Percentiles rank a stretch among this genome's conserved stretches.
Evolutionary conservation across 2,113 vertebrate species (phyloP).

Genomic region (Saguinus imperator): DNA sequence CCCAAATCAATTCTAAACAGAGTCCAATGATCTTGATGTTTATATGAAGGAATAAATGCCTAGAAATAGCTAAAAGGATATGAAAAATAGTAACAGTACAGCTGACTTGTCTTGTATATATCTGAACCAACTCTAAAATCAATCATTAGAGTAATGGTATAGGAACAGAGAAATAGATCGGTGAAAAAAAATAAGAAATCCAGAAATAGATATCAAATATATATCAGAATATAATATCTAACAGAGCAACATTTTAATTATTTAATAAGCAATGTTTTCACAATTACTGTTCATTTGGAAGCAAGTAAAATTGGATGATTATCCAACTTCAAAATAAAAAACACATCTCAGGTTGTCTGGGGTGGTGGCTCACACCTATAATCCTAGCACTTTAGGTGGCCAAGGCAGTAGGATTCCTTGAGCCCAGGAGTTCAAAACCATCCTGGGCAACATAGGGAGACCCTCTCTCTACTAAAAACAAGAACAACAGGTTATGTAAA

Average conservation of each 20-base stretch:
- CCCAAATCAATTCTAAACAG: background rate
- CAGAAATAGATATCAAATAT: background rate
- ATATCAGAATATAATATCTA: background rate
- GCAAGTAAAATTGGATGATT: constrained; percentile 1
- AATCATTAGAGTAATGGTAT: background rate
- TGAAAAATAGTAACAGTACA: background rate
- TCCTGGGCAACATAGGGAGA: too few species aligned
- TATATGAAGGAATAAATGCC: background rate
- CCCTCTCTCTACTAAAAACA: too few species aligned
- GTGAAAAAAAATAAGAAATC: background rate
- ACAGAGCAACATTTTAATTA: background rate
- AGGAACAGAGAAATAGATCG: background rate
- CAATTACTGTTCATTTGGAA: background rate
- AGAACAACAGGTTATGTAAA: background rate
- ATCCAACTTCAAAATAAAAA: background rate
- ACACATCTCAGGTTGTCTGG: background rate
- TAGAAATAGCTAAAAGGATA: background rate
- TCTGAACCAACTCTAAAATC: constrained; percentile 27
- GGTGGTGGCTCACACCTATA: too few species aligned
- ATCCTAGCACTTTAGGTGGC: too few species aligned
- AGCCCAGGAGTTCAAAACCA: too few species aligned
- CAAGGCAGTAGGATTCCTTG: too few species aligned
- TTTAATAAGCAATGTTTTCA: background rate
- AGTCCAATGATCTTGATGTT: background rate
- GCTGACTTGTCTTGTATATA: background rate